phyloP scores from a whole-genome alignment of 2,113 vertebrate species.

The Scartelaos histophorus region DNA sequence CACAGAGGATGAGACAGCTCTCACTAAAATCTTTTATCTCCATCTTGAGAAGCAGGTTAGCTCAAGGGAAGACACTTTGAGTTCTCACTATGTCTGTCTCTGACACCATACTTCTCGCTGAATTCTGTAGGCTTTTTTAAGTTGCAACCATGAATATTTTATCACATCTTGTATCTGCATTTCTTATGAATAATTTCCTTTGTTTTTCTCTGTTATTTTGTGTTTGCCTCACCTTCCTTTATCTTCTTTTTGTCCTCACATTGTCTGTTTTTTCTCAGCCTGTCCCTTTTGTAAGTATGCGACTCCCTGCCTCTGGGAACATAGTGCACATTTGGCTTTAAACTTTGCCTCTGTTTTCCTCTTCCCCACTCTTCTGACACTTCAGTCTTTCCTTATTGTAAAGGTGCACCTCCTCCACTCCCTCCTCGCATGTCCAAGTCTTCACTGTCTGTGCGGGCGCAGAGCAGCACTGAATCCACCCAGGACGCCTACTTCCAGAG shows the following conservation, averaged over 20 bases:
- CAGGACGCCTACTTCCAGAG: constrained; percentile 89
- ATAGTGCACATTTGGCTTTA: constrained; percentile 27
- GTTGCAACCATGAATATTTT: constrained; percentile 8
- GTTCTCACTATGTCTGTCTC: constrained; percentile 24
- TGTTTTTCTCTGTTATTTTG: constrained; percentile 14
- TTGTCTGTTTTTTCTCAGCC: constrained; percentile 31
- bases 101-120: constrained; percentile 9
- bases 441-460: constrained; percentile 92
- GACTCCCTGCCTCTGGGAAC: constrained; percentile 12
- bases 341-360: constrained; percentile 58
- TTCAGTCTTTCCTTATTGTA: constrained; percentile 94
- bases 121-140: constrained; percentile 11
- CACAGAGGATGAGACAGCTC: constrained; percentile 15
- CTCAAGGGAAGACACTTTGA: constrained; percentile 39
- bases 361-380: constrained; percentile 47
- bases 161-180: constrained; percentile 5
- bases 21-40: constrained; percentile 51
- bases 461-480: constrained; percentile 97
- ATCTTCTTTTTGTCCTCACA: constrained; percentile 3
- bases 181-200: constrained; percentile 30
- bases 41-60: constrained; percentile 31
- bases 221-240: constrained; percentile 15
- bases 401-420: constrained; percentile 91
- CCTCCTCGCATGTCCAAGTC: constrained; percentile 96
- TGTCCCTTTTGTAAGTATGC: constrained; percentile 63